Evolutionary conservation across 2,797 vertebrate species (phyloP).

Genomic region (Clarias pachynema): DNA sequence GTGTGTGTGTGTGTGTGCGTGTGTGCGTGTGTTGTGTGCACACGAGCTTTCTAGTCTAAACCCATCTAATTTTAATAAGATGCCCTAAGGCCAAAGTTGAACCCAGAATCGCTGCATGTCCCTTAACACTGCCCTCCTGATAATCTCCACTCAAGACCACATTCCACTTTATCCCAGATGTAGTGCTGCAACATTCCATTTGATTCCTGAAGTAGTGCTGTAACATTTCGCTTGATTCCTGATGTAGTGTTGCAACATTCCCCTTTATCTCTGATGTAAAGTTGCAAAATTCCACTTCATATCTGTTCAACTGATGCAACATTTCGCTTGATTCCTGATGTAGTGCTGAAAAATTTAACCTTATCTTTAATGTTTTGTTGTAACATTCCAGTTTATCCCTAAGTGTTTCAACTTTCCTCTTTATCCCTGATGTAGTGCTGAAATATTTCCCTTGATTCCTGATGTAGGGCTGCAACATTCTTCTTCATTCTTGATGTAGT

Average conservation of each 20-base stretch:
- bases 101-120: background rate
- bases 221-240: too few species aligned
- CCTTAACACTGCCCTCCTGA: background rate
- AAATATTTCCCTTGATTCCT: too few species aligned
- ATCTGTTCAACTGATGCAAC: too few species aligned
- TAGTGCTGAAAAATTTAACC: too few species aligned
- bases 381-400: too few species aligned
- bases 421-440: too few species aligned
- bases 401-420: too few species aligned
- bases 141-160: background rate
- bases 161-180: background rate
- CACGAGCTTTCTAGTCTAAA: background rate
- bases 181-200: background rate
- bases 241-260: background rate
- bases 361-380: too few species aligned
- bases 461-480: too few species aligned
- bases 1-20: background rate
- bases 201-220: background rate
- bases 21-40: background rate
- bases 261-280: background rate
- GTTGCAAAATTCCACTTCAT: background rate
- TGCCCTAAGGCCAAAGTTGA: constrained; percentile 47
- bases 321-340: background rate
- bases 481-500: too few species aligned
- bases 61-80: constrained; percentile 83